phyloP scores from a whole-genome alignment of 2,797 vertebrate genomes.

The Staurois parvus region DNA sequence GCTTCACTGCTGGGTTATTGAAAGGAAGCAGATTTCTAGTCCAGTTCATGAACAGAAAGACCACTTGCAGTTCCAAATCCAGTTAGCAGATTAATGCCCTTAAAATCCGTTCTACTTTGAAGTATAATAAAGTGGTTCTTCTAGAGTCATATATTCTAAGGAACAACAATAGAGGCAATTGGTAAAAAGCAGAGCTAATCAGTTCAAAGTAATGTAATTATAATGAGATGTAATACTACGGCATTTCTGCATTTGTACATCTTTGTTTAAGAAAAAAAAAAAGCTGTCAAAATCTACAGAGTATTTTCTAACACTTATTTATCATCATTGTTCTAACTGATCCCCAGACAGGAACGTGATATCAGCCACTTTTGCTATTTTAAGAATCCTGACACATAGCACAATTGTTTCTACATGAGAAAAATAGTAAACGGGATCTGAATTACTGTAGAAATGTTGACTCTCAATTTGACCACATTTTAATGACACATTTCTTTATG shows the following conservation, averaged over 20 bases:
- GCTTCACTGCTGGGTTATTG: background rate
- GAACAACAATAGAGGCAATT: background rate
- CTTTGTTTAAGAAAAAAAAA: background rate
- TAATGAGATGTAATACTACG: background rate
- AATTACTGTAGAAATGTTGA: too few species aligned
- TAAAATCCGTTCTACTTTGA: background rate
- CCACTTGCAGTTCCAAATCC: background rate
- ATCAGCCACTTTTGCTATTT: slow-evolving; percentile 1
- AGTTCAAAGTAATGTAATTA: slow-evolving; percentile 8
- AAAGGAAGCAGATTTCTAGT: slow-evolving; percentile 9
- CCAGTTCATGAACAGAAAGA: slow-evolving; percentile 9
- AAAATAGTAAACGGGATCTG: too few species aligned
- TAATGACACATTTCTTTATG: too few species aligned
- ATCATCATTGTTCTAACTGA: background rate
- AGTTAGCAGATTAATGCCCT: slow-evolving; percentile 5
- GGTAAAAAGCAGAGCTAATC: slow-evolving; percentile 6
- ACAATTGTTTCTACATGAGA: too few species aligned
- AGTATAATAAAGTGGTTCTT: slow-evolving; percentile 1
- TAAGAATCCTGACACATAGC: background rate
- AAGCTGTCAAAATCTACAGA: background rate
- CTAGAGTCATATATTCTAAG: background rate
- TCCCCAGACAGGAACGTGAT: background rate
- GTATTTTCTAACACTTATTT: background rate
- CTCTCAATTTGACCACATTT: too few species aligned
- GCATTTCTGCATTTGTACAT: background rate